Conservation (phyloP, 2,797 vertebrate genomes). For the Gobionotothen gibberifrons region DNA sequence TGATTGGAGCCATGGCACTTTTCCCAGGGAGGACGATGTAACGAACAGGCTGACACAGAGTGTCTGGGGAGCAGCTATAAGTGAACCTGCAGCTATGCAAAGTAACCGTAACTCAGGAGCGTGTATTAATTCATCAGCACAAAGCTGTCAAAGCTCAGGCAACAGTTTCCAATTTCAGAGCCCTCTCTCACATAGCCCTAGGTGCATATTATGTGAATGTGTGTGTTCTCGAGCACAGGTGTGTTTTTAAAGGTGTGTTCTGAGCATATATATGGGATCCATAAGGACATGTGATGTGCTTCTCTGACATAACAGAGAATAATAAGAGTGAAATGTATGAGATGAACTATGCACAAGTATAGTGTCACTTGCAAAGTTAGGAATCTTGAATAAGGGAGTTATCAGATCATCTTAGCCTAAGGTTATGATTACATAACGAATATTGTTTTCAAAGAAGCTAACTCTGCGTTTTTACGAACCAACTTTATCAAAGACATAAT, state of each 20-base stretch:
- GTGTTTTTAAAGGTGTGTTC: constrained; percentile 42
- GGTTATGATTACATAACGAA: neutral
- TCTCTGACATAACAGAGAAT: constrained; percentile 62
- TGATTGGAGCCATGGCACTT: neutral
- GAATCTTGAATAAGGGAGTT: neutral
- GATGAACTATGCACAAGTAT: constrained; percentile 1
- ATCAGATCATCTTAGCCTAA: constrained; percentile 1
- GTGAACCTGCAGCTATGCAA: constrained; percentile 44
- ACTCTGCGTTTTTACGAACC: neutral
- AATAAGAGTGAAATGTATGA: constrained; percentile 49
- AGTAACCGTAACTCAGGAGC: constrained; percentile 47
- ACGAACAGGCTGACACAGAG: constrained; percentile 34
- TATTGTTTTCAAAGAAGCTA: neutral
- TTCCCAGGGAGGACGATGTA: constrained; percentile 20
- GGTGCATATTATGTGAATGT: neutral
- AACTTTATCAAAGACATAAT: neutral
- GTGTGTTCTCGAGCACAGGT: constrained; percentile 17
- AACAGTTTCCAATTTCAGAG: constrained; percentile 61
- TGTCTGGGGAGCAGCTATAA: constrained; percentile 47
- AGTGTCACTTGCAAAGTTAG: constrained; percentile 14
- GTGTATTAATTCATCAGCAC: constrained; percentile 64
- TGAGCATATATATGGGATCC: constrained; percentile 18
- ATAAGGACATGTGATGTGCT: constrained; percentile 49
- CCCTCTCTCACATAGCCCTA: constrained; percentile 1
- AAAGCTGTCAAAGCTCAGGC: constrained; percentile 57